Evolutionary conservation across 2,888 invertebrate genomes (phyloP).

Genomic region (Leptarthrus brevirostris): DNA sequence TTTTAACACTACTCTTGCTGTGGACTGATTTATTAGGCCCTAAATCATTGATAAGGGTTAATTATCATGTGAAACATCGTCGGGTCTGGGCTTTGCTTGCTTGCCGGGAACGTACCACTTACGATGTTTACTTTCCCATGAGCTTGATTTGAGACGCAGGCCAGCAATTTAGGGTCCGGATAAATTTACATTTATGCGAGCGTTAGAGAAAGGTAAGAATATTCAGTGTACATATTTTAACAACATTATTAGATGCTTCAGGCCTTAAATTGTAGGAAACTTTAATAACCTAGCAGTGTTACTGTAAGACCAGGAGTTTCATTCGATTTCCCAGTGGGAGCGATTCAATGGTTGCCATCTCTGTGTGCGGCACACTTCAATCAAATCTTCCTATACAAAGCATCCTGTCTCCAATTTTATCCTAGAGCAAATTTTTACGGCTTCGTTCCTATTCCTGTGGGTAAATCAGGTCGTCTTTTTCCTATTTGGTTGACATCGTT

Average conservation of each 20-base stretch:
- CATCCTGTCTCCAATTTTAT: constrained; percentile 40
- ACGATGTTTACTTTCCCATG: constrained; percentile 44
- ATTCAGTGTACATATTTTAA: constrained; percentile 6
- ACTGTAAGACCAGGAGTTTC: not conserved
- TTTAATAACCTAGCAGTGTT: constrained; percentile 19
- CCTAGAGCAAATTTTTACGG: constrained; percentile 50
- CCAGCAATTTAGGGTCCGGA: constrained; percentile 36
- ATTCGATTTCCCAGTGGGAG: constrained; percentile 33
- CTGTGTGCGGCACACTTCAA: constrained; percentile 35
- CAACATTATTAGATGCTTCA: constrained; percentile 4
- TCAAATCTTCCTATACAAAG: constrained; percentile 46
- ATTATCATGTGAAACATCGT: constrained; percentile 55
- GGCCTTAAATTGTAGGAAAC: not conserved
- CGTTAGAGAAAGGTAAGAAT: not conserved
- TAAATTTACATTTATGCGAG: constrained; percentile 39
- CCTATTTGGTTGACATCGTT: constrained; percentile 34
- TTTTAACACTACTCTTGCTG: constrained; percentile 48
- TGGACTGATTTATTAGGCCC: constrained; percentile 53
- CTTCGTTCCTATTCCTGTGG: constrained; percentile 49
- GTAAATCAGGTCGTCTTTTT: constrained; percentile 44
- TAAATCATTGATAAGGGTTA: constrained; percentile 55
- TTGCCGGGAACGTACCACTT: constrained; percentile 31
- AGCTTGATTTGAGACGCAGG: constrained; percentile 44
- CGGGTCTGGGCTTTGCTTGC: constrained; percentile 33
- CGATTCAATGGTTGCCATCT: constrained; percentile 16